Conservation (phyloP, 2,113 vertebrate species). For the Lepus europaeus region DNA sequence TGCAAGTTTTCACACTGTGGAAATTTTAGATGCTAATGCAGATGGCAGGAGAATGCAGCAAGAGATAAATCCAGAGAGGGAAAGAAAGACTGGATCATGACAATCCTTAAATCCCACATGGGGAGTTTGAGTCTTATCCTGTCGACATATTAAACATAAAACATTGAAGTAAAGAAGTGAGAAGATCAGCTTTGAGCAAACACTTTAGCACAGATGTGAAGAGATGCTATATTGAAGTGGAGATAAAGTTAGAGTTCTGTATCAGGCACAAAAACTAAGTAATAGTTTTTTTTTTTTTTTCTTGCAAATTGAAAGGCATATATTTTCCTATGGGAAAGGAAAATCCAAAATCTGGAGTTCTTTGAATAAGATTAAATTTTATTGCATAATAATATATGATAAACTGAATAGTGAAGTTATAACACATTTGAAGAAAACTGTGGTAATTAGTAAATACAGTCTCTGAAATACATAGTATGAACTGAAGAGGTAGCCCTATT, state of each 20-base stretch:
- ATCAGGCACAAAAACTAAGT: not conserved
- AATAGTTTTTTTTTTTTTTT: not conserved
- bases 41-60: not conserved
- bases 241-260: not conserved
- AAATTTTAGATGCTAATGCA: not conserved
- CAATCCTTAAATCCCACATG: not conserved
- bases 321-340: not conserved
- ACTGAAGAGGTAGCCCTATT: not conserved
- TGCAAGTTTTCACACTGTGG: not conserved
- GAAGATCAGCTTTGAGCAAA: not conserved
- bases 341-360: not conserved
- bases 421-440: not conserved
- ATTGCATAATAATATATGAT: not conserved
- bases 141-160: not conserved
- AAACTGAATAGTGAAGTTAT: constrained; percentile 24
- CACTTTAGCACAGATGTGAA: not conserved
- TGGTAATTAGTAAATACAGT: not conserved
- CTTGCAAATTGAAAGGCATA: not conserved
- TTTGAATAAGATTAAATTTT: constrained; percentile 19
- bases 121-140: not conserved
- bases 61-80: not conserved
- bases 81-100: not conserved
- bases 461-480: not conserved
- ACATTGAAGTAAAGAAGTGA: not conserved
- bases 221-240: not conserved